phyloP scores from a whole-genome alignment of 2,113 vertebrate species.

The Chrysemys picta region DNA sequence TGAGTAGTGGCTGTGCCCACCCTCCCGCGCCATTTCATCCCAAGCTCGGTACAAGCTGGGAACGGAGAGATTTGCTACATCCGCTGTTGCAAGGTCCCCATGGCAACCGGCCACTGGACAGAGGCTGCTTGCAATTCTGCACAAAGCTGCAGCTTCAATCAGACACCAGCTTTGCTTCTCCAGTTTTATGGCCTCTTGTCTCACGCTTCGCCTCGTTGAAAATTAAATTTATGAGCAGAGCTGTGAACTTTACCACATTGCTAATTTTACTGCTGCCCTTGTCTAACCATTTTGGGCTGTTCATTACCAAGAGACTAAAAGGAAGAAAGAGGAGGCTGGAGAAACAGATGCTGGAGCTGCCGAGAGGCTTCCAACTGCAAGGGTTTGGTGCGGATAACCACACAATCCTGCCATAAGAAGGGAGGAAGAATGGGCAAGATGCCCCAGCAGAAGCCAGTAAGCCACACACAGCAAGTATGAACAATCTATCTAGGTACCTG shows the following conservation, averaged over 20 bases:
- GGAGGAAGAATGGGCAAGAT: background rate
- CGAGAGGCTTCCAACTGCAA: too few species aligned
- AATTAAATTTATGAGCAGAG: constrained; percentile 35
- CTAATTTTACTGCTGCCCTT: constrained; percentile 34
- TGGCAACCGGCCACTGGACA: background rate
- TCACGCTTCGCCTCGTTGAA: constrained; percentile 18
- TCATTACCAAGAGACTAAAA: background rate
- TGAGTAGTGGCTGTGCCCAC: background rate
- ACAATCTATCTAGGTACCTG: background rate
- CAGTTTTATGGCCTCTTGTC: constrained; percentile 24
- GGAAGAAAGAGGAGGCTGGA: background rate
- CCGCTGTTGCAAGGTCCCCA: background rate
- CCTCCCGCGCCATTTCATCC: background rate
- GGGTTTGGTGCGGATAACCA: background rate
- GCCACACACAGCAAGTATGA: background rate
- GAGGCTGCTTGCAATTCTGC: background rate
- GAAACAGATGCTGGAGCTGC: background rate
- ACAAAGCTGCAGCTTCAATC: background rate
- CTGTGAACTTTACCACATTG: constrained; percentile 19
- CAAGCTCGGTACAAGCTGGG: background rate
- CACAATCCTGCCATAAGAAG: background rate
- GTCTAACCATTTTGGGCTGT: constrained; percentile 6
- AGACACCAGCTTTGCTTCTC: background rate
- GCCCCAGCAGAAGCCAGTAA: background rate
- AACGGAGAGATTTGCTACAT: background rate